Conservation (phyloP, 2,113 vertebrate species). For the Oreocharis arfaki region DNA sequence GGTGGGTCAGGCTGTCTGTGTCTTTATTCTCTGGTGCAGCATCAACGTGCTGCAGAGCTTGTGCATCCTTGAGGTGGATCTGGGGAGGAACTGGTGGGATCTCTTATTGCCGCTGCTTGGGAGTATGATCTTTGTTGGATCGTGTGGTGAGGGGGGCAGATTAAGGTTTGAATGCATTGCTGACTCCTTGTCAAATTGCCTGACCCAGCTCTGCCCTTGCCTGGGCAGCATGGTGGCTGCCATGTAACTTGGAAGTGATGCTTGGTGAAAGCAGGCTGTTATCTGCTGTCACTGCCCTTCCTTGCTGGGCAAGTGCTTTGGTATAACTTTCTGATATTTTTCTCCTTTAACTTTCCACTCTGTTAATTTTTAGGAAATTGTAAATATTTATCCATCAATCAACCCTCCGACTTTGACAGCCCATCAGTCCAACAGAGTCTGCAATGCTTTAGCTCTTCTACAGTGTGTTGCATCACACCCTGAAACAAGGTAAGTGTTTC, state of each 20-base stretch:
- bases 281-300: neutral
- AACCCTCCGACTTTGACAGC: constrained; percentile 96
- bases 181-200: neutral
- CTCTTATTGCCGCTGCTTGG: neutral
- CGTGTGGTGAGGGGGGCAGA: neutral
- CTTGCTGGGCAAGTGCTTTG: neutral
- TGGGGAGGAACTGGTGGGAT: neutral
- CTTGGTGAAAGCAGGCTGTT: neutral
- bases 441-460: constrained; percentile 92
- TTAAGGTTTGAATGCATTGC: neutral
- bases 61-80: neutral
- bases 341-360: neutral
- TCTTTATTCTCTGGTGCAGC: accelerated
- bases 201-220: neutral
- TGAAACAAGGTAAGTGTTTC: constrained; percentile 84
- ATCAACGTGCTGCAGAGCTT: neutral
- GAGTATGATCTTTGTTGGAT: neutral
- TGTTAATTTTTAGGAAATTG: constrained; percentile 85
- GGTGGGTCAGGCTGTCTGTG: constrained; percentile 55
- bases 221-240: neutral
- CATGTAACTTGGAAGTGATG: neutral
- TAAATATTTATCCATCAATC: constrained; percentile 99
- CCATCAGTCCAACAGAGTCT: constrained; percentile 97
- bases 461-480: constrained; percentile 97
- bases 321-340: neutral